Base-by-base conservation (phyloP, 1,140 invertebrate species). In the Drosophila lacertosa region DNA sequence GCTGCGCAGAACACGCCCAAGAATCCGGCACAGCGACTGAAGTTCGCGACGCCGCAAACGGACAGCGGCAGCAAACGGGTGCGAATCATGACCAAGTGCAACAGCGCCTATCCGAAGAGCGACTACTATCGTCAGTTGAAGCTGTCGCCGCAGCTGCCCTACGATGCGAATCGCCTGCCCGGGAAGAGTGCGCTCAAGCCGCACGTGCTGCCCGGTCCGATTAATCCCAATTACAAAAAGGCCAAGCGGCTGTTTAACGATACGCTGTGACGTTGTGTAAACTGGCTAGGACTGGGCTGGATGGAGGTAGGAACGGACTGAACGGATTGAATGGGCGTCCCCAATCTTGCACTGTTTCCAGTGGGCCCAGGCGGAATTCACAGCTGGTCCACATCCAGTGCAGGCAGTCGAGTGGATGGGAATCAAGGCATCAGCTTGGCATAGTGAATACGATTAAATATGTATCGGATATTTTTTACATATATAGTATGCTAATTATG, bases 121-220 rank as follows among this genome's bases (percentile, higher is more conserved):
- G 95, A 96, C 63, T 96, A 96, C 80, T 92, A 94, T 32, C 92
- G 93, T 16, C 94, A 95, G 79, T 90, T 97, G 2, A 92, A 92
- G 60, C 92, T 93, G 62, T 96, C 95, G 48, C 95, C 96, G 0
- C 93, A 92, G n/a, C 93, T 96, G 70, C 95, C 95, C 0, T 96
- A 93, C 59, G 95, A 96, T 84, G 93, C 94, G 3, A 93, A 92
- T 55, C 94, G 93, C 35, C 94, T 93, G 78, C 96, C 96, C 0
- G 78, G 82, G 0, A 94, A 94, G 67, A 94, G 95, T 11, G 93
- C 95, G 22, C 81, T 97, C 1, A 97, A 97, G 86, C 92, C 93
- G 0, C 93, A 92, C 65, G 93, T 93, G 0, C 91, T 94, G n/a
- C 92, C 94, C 0, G 95, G 94, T n/a, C 95, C 95, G 0, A 94